Base-by-base conservation (phyloP, 2,113 vertebrate species). In the Scomber colias region DNA sequence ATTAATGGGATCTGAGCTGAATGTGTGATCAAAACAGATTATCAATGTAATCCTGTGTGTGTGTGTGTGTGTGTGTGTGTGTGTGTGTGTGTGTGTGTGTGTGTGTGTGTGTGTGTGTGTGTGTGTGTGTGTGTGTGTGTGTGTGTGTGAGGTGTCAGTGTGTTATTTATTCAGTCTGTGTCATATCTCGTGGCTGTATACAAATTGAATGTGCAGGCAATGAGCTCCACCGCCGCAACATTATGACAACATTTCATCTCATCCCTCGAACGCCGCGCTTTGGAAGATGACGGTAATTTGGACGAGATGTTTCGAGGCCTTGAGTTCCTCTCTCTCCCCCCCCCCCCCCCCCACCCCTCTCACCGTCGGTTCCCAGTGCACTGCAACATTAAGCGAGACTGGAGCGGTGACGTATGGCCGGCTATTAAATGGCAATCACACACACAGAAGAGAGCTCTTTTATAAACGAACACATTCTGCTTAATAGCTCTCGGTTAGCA, bases 381-480 rank as follows among this genome's bases (percentile, higher is more conserved):
- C 71, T 3, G 82, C 82, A 24, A 71, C 87, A 90, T 92, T 89
- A 89, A 77, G 77, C 65, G 44, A 81, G 81, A 56, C 85, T 81
- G 79, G 83, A 84, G 84, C 82, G 64, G 64, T 84, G 73, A 86
- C 80, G 87, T 84, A 90, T 75, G 87, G 78, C 61, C 70, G 71
- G 71, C 87, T 87, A 92, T 92, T 91, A 92, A 91, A 89, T 50
- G 78, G 84, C 89, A 91, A 90, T 91, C 86, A 77, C 84, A 78
- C 84, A 78, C 83, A 84, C 75, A 82, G 87, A 90, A 84, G 91
- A 83, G 76, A 83, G 76, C 78, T 78, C 55, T 79, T 90, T 92
- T 87, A 88, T 84, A 82, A 87, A 82, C 78, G 81, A 90, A 75
- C 82, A 85, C 89, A 82, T 91, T 83, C 79, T 75, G 89, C 75